These are phyloP conservation scores for Oreamnos americanus DNA, from an alignment of 2,113 vertebrate species.

Conservation along the genomic window DNA sequence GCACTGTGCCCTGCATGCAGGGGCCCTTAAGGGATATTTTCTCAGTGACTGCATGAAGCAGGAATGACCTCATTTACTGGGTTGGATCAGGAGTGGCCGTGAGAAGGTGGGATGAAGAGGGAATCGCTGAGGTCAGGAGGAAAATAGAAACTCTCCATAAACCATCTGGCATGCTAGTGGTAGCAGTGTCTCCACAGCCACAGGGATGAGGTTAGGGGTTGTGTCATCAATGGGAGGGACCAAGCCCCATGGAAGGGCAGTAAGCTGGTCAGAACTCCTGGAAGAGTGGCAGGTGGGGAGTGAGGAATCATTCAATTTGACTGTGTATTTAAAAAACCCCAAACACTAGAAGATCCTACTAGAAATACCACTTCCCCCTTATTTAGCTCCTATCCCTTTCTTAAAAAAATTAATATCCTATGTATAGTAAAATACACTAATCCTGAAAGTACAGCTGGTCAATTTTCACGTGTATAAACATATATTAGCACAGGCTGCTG, in stretches of 20 bases:
- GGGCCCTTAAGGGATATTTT: not conserved
- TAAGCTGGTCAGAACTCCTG: not conserved
- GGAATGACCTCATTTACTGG: not conserved
- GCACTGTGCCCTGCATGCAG: not conserved
- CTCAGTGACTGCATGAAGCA: not conserved
- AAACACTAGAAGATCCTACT: not conserved
- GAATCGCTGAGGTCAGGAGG: not conserved
- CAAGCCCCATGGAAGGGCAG: not conserved
- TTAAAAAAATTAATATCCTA: not conserved
- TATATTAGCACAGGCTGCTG: not conserved
- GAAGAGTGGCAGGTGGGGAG: not conserved
- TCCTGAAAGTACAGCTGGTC: not conserved
- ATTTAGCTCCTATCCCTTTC: not conserved
- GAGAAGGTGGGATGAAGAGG: not conserved
- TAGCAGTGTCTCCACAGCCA: not conserved
- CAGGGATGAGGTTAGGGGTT: not conserved
- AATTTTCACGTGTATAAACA: not conserved
- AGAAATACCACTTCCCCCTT: not conserved
- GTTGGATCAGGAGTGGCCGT: not conserved
- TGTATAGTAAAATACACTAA: not conserved
- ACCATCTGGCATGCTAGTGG: rapidly evolving
- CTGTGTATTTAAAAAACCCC: not conserved
- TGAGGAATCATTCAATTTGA: not conserved
- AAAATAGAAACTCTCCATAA: not conserved
- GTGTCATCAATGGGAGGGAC: not conserved